These are phyloP conservation scores for Umimayanthus chanpuru DNA, from an alignment of 92 coral and sea anemone genomes.

Conservation along the genomic window DNA sequence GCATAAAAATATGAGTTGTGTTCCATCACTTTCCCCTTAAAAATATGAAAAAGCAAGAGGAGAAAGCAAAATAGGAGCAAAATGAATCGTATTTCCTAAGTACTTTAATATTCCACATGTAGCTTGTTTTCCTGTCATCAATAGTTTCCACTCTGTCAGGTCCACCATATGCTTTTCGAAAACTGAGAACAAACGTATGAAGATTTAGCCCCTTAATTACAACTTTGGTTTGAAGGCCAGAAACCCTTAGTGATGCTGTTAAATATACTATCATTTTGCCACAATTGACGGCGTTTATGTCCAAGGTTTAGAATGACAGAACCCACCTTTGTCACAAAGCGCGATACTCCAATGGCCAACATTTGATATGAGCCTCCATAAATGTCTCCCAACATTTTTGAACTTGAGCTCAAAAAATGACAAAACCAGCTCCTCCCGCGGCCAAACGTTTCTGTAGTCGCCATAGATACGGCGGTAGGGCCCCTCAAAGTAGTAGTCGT, in stretches of 20 bases:
- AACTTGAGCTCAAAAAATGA: slow-evolving; percentile 36
- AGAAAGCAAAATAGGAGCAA: too few species aligned
- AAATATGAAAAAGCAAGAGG: neutral
- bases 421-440: slow-evolving; percentile 27
- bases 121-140: neutral
- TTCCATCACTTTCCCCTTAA: neutral
- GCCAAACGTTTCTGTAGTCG: slow-evolving; percentile 7
- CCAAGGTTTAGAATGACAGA: neutral
- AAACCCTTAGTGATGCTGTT: neutral
- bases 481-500: slow-evolving; percentile 24
- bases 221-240: neutral
- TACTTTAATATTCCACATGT: too few species aligned
- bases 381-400: neutral
- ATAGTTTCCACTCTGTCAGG: too few species aligned
- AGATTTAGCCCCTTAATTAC: neutral
- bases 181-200: neutral
- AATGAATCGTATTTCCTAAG: too few species aligned
- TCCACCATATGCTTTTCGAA: neutral
- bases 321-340: slow-evolving; percentile 9
- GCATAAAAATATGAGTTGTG: too few species aligned
- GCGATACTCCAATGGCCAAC: slow-evolving; percentile 42
- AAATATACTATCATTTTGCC: neutral
- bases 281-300: neutral
- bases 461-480: slow-evolving; percentile 32
- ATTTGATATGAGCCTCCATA: slow-evolving; percentile 17